These are phyloP conservation scores for Heliothis subflexa DNA, from an alignment of 1,140 invertebrate genomes.

Conservation along the genomic window DNA sequence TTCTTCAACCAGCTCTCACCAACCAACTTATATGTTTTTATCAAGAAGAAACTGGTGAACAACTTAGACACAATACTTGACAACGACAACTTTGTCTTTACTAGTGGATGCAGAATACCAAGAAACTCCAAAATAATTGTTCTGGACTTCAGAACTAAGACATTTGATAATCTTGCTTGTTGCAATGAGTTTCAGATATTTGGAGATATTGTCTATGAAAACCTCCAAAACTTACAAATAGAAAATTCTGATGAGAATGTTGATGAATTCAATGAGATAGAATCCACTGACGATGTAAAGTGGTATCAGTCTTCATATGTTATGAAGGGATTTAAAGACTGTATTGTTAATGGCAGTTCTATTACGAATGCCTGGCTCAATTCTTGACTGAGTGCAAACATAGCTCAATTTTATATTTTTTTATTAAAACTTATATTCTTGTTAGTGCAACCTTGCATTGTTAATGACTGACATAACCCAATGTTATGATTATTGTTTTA, in stretches of 20 bases:
- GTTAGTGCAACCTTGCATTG: constrained; percentile 6
- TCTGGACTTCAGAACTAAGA: constrained; percentile 68
- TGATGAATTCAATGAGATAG: constrained; percentile 69
- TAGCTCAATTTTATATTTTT: constrained; percentile 14
- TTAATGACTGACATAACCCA: constrained; percentile 16
- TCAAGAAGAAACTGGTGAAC: constrained; percentile 67
- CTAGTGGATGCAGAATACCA: constrained; percentile 72
- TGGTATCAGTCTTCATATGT: constrained; percentile 81
- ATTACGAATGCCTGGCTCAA: constrained; percentile 73
- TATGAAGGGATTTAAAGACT: constrained; percentile 83
- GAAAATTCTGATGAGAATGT: constrained; percentile 47
- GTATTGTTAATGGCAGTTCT: constrained; percentile 75
- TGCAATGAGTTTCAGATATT: constrained; percentile 78
- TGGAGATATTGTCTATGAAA: constrained; percentile 64
- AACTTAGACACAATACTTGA: constrained; percentile 63
- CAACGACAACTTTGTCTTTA: constrained; percentile 66
- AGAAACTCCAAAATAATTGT: constrained; percentile 69
- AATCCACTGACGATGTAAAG: constrained; percentile 65
- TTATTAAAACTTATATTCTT: constrained; percentile 12
- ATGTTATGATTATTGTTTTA: constrained; percentile 36
- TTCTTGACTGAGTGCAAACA: constrained; percentile 54
- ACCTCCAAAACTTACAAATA: constrained; percentile 59
- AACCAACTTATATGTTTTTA: constrained; percentile 77
- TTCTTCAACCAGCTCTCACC: constrained; percentile 71
- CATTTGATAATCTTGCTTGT: constrained; percentile 64